These are phyloP conservation scores for Diploptera punctata DNA, from an alignment of 2,888 invertebrate genomes.

Conservation along the genomic window DNA sequence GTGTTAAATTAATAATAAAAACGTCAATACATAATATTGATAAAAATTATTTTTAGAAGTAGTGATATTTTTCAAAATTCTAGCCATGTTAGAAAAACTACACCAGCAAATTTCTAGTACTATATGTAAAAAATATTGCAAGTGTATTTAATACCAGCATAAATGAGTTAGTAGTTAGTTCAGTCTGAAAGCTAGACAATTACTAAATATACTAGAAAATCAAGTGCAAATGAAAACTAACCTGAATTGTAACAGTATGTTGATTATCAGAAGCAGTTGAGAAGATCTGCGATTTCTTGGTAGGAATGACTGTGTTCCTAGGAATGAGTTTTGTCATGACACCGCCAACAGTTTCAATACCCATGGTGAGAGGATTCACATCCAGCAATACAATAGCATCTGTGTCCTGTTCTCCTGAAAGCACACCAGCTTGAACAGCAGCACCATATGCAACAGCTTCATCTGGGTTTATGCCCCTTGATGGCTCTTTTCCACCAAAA, in stretches of 20 bases:
- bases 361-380: slow-evolving; percentile 98
- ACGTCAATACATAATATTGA: too few species aligned
- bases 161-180: too few species aligned
- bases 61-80: too few species aligned
- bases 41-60: too few species aligned
- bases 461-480: slow-evolving; percentile 97
- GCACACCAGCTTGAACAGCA: slow-evolving; percentile 97
- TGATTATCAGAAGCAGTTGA: slow-evolving; percentile 99
- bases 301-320: slow-evolving; percentile 98
- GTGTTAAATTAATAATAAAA: too few species aligned
- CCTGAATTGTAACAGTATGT: slow-evolving; percentile 97
- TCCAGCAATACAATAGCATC: slow-evolving; percentile 96
- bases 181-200: too few species aligned
- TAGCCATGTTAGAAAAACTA: too few species aligned
- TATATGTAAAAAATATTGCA: too few species aligned
- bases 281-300: slow-evolving; percentile 99
- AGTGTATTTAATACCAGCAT: too few species aligned
- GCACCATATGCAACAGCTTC: slow-evolving; percentile 99
- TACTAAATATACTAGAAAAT: background rate
- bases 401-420: slow-evolving; percentile 96
- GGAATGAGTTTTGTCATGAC: slow-evolving; percentile 99
- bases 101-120: too few species aligned
- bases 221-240: too few species aligned
- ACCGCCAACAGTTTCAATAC: slow-evolving; percentile 99
- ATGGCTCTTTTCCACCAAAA: slow-evolving; percentile 98